phyloP scores from a whole-genome alignment of 1,140 invertebrate genomes.

The Oncopeltus fasciatus region DNA sequence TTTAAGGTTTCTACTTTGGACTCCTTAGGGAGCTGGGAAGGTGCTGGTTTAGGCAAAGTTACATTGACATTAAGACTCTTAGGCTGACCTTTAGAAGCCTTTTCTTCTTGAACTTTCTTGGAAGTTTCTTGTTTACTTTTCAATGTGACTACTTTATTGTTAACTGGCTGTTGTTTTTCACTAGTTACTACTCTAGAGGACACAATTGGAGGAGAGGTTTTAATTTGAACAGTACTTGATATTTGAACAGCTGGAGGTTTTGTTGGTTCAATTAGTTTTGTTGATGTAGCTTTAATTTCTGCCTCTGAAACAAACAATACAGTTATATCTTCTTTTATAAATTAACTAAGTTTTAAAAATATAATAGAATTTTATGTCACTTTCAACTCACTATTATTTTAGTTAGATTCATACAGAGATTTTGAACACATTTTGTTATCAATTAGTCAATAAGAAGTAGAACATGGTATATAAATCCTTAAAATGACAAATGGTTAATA shows the following conservation, averaged over 20 bases:
- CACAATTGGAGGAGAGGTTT: conserved; percentile 27
- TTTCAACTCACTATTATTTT: too few relatives aligned
- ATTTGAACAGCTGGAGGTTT: conserved; percentile 24
- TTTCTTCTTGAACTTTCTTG: conserved; percentile 31
- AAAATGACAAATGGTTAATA: too few relatives aligned
- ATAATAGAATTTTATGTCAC: neutral
- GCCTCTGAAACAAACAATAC: conserved; percentile 4
- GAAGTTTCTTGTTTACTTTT: conserved; percentile 7
- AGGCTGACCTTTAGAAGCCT: neutral
- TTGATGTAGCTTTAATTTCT: conserved; percentile 10
- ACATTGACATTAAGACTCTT: neutral
- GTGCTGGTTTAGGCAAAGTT: neutral
- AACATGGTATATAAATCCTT: too few relatives aligned
- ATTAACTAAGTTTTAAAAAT: neutral
- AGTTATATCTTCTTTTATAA: neutral
- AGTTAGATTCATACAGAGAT: too few relatives aligned
- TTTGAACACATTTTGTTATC: too few relatives aligned
- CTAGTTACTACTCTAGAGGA: conserved; percentile 24
- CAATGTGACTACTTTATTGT: neutral
- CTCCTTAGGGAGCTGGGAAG: neutral
- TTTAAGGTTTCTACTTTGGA: neutral
- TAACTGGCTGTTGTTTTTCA: conserved; percentile 23
- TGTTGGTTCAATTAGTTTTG: conserved; percentile 23
- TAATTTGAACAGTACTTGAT: conserved; percentile 33
- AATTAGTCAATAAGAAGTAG: too few relatives aligned